Evolutionary conservation across 2,113 vertebrate species (phyloP).

Genomic region (Paraplagusia blochii): DNA sequence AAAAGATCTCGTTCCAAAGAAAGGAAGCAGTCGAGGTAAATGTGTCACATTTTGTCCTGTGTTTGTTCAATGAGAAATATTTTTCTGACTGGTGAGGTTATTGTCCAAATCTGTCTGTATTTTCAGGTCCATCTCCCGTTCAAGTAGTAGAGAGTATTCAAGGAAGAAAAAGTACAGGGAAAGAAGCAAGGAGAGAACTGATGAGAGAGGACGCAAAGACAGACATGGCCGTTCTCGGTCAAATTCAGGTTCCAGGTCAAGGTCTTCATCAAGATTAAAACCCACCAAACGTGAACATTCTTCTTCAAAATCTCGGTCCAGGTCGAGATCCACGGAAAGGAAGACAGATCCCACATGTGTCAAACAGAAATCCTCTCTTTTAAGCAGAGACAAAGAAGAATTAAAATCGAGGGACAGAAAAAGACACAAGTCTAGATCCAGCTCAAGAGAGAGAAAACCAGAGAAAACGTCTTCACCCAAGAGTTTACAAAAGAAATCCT

Average conservation of each 20-base stretch:
- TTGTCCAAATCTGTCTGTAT: slow-evolving; percentile 8
- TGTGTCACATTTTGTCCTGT: neutral
- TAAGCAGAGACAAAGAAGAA: slow-evolving; percentile 55
- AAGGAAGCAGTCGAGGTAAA: slow-evolving; percentile 48
- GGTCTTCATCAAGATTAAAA: slow-evolving; percentile 49
- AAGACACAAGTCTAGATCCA: slow-evolving; percentile 62
- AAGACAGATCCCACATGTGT: slow-evolving; percentile 61
- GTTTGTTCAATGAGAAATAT: neutral
- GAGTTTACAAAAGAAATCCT: slow-evolving; percentile 34
- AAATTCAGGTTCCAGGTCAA: slow-evolving; percentile 53
- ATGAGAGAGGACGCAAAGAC: slow-evolving; percentile 59
- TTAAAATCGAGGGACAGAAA: slow-evolving; percentile 72
- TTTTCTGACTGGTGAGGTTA: neutral
- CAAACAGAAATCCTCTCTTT: slow-evolving; percentile 41
- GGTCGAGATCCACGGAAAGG: slow-evolving; percentile 74
- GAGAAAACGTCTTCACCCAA: slow-evolving; percentile 45
- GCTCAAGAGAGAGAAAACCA: slow-evolving; percentile 79
- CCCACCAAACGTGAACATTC: slow-evolving; percentile 67
- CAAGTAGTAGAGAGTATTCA: slow-evolving; percentile 77
- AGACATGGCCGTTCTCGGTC: slow-evolving; percentile 68
- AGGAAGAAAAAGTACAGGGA: slow-evolving; percentile 65
- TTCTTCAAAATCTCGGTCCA: slow-evolving; percentile 50
- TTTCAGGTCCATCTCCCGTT: slow-evolving; percentile 68
- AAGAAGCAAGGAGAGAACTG: slow-evolving; percentile 68
- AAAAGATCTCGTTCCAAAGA: slow-evolving; percentile 63